Conservation (phyloP, 2,113 vertebrate species). For the Delphinapterus leucas region DNA sequence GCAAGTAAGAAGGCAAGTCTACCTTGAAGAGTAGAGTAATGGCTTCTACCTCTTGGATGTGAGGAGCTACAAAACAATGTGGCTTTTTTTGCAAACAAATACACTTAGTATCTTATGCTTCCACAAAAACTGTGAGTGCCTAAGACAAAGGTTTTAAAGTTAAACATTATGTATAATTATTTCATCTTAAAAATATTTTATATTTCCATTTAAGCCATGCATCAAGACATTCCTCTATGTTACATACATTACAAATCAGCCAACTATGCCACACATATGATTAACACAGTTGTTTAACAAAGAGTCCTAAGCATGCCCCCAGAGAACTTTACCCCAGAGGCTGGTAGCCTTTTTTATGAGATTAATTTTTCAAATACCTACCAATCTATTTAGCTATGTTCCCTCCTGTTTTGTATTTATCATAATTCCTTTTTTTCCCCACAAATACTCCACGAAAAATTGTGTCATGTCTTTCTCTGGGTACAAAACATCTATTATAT, state of each 20-base stretch:
- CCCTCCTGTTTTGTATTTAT: neutral
- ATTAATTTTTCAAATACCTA: neutral
- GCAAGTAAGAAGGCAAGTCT: neutral
- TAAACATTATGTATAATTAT: neutral
- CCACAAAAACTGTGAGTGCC: neutral
- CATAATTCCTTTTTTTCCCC: neutral
- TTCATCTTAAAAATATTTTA: neutral
- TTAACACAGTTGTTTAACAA: neutral
- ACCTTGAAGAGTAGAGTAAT: neutral
- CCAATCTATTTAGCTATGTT: neutral
- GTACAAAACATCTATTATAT: neutral
- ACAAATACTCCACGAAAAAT: neutral
- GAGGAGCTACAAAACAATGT: neutral
- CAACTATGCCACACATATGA: neutral
- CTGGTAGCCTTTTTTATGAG: neutral
- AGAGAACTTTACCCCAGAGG: neutral
- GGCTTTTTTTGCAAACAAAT: neutral
- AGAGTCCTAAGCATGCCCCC: neutral
- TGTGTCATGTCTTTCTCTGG: neutral
- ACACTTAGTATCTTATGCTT: neutral
- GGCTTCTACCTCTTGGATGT: neutral
- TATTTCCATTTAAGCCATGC: neutral
- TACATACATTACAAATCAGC: neutral
- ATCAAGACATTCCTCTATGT: neutral
- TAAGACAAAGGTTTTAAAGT: neutral